phyloP scores from a whole-genome alignment of 2,888 invertebrate species.

The Gastrophysa polygoni region DNA sequence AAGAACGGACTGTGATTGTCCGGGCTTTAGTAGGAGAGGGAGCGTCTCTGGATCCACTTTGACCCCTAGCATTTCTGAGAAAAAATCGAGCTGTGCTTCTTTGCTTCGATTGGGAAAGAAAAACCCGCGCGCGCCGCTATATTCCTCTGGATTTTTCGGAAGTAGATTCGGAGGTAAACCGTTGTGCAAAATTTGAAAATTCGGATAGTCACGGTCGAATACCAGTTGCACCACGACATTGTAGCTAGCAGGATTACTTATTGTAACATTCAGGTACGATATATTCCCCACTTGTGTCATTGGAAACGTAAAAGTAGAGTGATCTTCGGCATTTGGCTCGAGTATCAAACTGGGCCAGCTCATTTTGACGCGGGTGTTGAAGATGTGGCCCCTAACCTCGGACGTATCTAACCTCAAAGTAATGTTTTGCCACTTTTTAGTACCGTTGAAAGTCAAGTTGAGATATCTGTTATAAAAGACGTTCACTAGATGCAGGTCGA shows the following conservation, averaged over 20 bases:
- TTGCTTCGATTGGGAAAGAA: constrained; percentile 36
- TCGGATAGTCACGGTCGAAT: constrained; percentile 72
- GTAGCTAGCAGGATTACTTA: constrained; percentile 76
- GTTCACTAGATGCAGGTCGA: constrained; percentile 71
- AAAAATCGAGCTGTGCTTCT: constrained; percentile 25
- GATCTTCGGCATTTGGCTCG: constrained; percentile 53
- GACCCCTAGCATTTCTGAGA: constrained; percentile 40
- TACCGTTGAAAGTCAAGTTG: constrained; percentile 59
- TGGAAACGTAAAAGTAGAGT: constrained; percentile 66
- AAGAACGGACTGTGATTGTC: constrained; percentile 60
- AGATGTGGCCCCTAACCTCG: constrained; percentile 69
- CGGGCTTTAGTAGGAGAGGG: constrained; percentile 66
- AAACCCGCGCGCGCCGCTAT: constrained; percentile 30
- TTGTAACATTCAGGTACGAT: constrained; percentile 67
- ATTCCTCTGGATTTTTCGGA: constrained; percentile 34
- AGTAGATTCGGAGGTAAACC: constrained; percentile 58
- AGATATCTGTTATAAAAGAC: constrained; percentile 66
- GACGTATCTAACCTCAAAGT: constrained; percentile 79
- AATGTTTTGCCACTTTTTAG: constrained; percentile 67
- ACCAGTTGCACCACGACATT: constrained; percentile 73
- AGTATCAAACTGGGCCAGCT: constrained; percentile 68
- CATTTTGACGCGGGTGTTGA: constrained; percentile 69
- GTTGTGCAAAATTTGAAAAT: constrained; percentile 62
- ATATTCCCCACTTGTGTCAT: constrained; percentile 76
- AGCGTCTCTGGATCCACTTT: constrained; percentile 60